Conservation (phyloP, 2,113 vertebrate species). For the Vombatus ursinus region DNA sequence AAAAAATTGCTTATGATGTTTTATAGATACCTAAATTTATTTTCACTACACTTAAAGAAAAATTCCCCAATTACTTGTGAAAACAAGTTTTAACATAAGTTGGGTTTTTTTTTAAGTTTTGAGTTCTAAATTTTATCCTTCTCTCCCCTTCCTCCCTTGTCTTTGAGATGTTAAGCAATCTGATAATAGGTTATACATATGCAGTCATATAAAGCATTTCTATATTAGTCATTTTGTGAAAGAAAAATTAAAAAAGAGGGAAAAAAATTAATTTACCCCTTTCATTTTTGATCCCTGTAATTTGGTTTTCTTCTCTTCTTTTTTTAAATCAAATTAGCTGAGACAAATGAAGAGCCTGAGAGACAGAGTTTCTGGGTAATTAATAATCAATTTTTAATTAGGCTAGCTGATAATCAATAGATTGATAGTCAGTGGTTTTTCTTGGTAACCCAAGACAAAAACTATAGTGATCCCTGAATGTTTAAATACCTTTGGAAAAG, state of each 20-base stretch:
- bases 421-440: neutral
- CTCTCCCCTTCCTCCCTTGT: neutral
- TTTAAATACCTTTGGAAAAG: neutral
- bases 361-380: neutral
- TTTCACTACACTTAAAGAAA: no score
- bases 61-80: neutral
- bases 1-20: neutral
- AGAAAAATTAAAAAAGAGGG: neutral
- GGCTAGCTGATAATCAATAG: neutral
- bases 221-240: neutral
- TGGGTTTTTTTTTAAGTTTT: neutral
- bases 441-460: neutral
- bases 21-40: neutral
- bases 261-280: neutral
- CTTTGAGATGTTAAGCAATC: neutral
- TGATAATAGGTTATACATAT: neutral
- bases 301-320: neutral
- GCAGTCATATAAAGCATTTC: neutral
- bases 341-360: neutral
- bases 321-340: neutral
- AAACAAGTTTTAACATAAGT: neutral
- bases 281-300: neutral
- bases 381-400: neutral
- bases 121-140: neutral
- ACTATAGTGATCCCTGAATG: no score